phyloP scores from a whole-genome alignment of 2,113 vertebrate genomes.

The Calyptomena viridis region DNA sequence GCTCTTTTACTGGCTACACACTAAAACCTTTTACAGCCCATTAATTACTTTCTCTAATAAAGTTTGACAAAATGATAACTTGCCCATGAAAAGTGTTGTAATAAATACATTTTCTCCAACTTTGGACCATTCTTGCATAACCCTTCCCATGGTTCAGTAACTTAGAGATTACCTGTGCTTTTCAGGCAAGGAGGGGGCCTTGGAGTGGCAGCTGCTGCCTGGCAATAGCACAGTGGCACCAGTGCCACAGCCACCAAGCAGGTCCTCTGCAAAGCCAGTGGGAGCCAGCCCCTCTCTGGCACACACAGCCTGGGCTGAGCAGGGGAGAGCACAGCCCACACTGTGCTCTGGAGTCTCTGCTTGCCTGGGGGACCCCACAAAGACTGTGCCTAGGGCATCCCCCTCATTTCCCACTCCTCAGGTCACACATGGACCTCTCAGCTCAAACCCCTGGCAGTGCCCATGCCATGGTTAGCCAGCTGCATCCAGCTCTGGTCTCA shows the following conservation, averaged over 20 bases:
- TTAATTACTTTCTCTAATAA: conserved; percentile 88
- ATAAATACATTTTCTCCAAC: conserved; percentile 85
- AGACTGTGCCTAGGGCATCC: neutral
- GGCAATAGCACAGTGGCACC: neutral
- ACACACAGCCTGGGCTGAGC: neutral
- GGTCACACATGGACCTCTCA: neutral
- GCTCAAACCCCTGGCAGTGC: neutral
- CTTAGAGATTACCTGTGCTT: conserved; percentile 56
- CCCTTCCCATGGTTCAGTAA: conserved; percentile 70
- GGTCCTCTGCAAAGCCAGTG: neutral
- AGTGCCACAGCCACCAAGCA: rapidly evolving
- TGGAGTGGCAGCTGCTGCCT: neutral
- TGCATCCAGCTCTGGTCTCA: neutral
- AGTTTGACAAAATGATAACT: conserved; percentile 89
- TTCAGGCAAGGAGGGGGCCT: neutral
- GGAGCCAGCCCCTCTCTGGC: neutral
- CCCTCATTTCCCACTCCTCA: neutral
- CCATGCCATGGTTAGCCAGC: neutral
- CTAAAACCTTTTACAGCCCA: conserved; percentile 86
- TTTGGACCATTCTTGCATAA: conserved; percentile 78
- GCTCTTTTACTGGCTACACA: conserved; percentile 81
- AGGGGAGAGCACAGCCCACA: neutral
- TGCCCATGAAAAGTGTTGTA: conserved; percentile 84
- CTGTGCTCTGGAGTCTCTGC: neutral
- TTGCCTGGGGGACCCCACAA: neutral